Percentiles rank a stretch among this genome's conserved stretches.
These are phyloP conservation scores for Aphrophora alni DNA, from an alignment of 2,888 invertebrate species.

Conservation along the genomic window DNA sequence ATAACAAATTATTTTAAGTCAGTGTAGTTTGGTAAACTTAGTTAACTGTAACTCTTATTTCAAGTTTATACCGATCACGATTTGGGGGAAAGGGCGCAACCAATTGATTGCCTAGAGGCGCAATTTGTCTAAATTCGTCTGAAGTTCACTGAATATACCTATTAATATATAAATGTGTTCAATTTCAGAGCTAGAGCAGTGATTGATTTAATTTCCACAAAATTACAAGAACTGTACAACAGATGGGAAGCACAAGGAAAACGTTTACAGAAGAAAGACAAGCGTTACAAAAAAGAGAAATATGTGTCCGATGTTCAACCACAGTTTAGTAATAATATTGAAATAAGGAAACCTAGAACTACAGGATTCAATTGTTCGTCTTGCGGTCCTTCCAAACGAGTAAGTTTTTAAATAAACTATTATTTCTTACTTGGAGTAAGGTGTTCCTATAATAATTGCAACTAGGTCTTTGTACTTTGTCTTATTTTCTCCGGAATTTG, in stretches of 20 bases:
- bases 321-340: background rate
- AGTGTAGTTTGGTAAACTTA: too few relatives aligned
- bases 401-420: background rate
- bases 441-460: too few relatives aligned
- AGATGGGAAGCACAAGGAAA: constrained; percentile 56
- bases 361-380: background rate
- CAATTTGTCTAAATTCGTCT: too few relatives aligned
- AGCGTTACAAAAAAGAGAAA: background rate
- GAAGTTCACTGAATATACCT: too few relatives aligned
- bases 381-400: background rate
- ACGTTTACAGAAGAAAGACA: background rate
- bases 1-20: too few relatives aligned
- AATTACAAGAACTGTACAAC: constrained; percentile 63
- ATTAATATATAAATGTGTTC: background rate
- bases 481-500: too few relatives aligned
- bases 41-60: too few relatives aligned
- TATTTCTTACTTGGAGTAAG: too few relatives aligned
- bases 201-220: constrained; percentile 64
- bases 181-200: constrained; percentile 62
- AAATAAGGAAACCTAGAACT: background rate
- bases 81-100: too few relatives aligned
- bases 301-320: background rate
- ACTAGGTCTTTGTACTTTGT: too few relatives aligned
- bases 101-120: too few relatives aligned
- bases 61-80: too few relatives aligned